Evolutionary conservation across 2,888 invertebrate species (phyloP), one percentile per base, ranked within the genome.

Genomic region (Phrixothrix hirtus): DNA sequence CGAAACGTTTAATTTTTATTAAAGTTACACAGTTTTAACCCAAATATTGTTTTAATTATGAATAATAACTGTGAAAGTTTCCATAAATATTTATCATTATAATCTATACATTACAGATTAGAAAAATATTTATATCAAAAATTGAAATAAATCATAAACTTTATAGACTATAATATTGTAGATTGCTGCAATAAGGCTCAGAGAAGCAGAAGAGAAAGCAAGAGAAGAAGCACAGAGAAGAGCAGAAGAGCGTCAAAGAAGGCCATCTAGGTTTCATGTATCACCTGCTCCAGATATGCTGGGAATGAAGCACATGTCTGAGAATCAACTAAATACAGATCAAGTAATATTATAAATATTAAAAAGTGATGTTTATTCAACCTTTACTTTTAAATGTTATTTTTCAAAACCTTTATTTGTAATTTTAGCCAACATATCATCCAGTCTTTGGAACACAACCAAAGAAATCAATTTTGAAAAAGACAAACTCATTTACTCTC

Each of bases 391-490:
- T 11, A 30, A 31, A 38, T 36, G 13, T 17, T 5, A 15, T 15
- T 12, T 14, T 25, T 26, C 7, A 34, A 27, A 29, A 5, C 4
- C 9, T 9, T 16, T 35, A 15, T 16, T 10, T 7, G 30, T 37
- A 11, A 27, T 68, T 67, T 47, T 60, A 78, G 74, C 78, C 77
- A 13, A 75, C 75, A n/a, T 80, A 72, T 62, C 77, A 77, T 61
- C 77, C 78, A 10, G 69, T 69, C 2, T 71, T 71, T 45, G 73
- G 72, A 74, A 64, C 66, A 7, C 73, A 72, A 47, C 43, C 90
- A 2, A 86, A 85, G 58, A 94, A 95, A 72, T 95, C 95, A 0
- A 95, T 95, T 69, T 78, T 95, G 55, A 96, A 95, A 79, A 95
- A 95, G 77, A 93, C 93, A 0, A 91, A 92, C 75, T 93, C 92